Percentiles rank a stretch among this genome's conserved stretches.
Evolutionary conservation across 2,113 vertebrate genomes (phyloP).

Genomic region (Clupea harengus): DNA sequence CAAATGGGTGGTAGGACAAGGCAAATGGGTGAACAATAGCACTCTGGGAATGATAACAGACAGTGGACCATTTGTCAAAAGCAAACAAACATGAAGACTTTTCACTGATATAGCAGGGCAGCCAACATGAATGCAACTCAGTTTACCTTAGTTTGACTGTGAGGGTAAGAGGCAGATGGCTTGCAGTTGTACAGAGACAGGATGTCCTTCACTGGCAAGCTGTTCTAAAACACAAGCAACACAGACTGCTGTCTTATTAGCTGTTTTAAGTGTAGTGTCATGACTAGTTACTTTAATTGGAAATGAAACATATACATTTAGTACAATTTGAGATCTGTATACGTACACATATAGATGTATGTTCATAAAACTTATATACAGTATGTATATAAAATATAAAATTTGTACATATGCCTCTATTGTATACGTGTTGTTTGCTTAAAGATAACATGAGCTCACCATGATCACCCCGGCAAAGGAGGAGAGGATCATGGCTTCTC

Average conservation of each 20-base stretch:
- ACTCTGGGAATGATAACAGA: slow-evolving; percentile 47
- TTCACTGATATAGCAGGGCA: not conserved
- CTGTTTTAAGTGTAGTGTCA: not conserved
- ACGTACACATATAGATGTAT: no score
- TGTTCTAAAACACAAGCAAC: slow-evolving; percentile 65
- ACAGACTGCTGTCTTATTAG: not conserved
- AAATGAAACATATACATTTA: no score
- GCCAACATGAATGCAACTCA: not conserved
- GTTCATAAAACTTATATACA: no score
- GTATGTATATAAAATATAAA: no score
- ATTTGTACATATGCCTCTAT: no score
- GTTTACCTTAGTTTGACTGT: slow-evolving; percentile 62
- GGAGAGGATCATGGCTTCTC: slow-evolving; percentile 86
- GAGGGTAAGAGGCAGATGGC: slow-evolving; percentile 54
- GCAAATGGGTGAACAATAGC: slow-evolving; percentile 68
- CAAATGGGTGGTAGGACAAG: slow-evolving; percentile 80
- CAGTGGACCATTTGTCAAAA: not conserved
- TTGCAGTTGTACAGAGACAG: slow-evolving; percentile 77
- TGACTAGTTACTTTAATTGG: not conserved
- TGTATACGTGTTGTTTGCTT: no score
- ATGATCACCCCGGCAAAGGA: slow-evolving; percentile 82
- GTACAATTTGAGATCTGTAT: no score
- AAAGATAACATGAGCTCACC: slow-evolving; percentile 62
- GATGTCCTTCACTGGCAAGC: slow-evolving; percentile 78
- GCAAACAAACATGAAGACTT: not conserved